Percentiles rank a stretch among this genome's conserved stretches.
Evolutionary conservation across 2,797 vertebrate genomes (phyloP).

Genomic region (Novumbra hubbsi): DNA sequence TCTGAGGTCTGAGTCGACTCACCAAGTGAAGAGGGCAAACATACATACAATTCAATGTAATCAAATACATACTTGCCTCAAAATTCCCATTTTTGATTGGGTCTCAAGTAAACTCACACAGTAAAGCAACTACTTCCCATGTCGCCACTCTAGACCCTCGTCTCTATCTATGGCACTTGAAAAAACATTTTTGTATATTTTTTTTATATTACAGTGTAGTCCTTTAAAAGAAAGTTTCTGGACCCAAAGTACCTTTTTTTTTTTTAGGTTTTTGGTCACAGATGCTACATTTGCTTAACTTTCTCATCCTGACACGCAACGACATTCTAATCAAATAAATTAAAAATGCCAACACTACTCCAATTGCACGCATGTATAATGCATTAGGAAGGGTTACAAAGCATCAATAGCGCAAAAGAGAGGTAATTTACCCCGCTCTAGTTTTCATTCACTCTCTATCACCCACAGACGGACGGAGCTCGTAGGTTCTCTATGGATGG

Average conservation of each 20-base stretch:
- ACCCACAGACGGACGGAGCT: conserved; percentile 13
- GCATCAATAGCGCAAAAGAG: conserved; percentile 61
- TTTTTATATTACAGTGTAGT: conserved; percentile 51
- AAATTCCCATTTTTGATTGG: conserved; percentile 66
- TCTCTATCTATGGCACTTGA: conserved; percentile 80
- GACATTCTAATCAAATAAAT: conserved; percentile 77
- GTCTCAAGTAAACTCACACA: conserved; percentile 70
- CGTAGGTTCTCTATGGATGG: conserved; percentile 46
- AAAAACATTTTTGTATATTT: conserved; percentile 48
- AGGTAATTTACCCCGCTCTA: conserved; percentile 20
- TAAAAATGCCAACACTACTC: conserved; percentile 61
- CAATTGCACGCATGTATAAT: conserved; percentile 64
- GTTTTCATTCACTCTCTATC: conserved; percentile 13
- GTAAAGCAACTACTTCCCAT: conserved; percentile 68
- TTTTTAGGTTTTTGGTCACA: conserved; percentile 63
- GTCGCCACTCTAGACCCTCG: conserved; percentile 60
- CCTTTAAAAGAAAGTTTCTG: conserved; percentile 62
- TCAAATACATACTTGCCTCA: conserved; percentile 64
- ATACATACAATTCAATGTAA: conserved; percentile 58
- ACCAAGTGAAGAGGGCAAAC: conserved; percentile 57
- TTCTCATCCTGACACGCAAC: conserved; percentile 68
- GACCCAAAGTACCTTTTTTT: conserved; percentile 57
- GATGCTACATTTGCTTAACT: conserved; percentile 73
- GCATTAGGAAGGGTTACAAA: conserved; percentile 68
- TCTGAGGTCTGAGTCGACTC: conserved; percentile 63